Evolutionary conservation across 2,113 vertebrate genomes (phyloP).

Genomic region (Cynoglossus semilaevis): DNA sequence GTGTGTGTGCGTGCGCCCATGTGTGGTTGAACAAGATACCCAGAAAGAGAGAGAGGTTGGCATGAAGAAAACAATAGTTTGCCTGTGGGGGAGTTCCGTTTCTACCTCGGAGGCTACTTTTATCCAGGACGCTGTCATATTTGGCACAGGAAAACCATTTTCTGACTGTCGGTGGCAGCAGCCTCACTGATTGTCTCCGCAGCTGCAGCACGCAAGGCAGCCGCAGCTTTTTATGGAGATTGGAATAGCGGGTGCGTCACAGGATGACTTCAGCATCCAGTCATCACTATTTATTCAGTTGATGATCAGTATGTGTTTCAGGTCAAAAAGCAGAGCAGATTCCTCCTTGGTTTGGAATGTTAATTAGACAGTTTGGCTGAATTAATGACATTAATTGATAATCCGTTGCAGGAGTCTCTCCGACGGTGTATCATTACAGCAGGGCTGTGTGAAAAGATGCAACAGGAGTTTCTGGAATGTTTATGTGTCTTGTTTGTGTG

Average conservation of each 20-base stretch:
- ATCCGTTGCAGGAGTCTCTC: not conserved
- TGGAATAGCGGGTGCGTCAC: not conserved
- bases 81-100: conserved; percentile 45
- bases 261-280: conserved; percentile 10
- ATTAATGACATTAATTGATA: not conserved
- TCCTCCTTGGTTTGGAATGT: conserved; percentile 3
- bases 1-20: conserved; percentile 13
- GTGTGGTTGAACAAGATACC: not conserved
- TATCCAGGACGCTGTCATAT: conserved; percentile 27
- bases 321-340: conserved; percentile 4
- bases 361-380: not conserved
- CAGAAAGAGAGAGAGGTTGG: conserved; percentile 18
- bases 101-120: conserved; percentile 50
- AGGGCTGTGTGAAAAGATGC: not conserved
- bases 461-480: not conserved
- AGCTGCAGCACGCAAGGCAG: conserved; percentile 14
- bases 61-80: conserved; percentile 41
- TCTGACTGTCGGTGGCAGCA: conserved; percentile 25
- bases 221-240: conserved; percentile 30
- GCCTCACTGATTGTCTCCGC: conserved; percentile 43
- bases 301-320: not conserved
- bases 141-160: conserved; percentile 30
- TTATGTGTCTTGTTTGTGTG: conserved; percentile 17
- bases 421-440: not conserved
- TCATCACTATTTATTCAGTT: not conserved